Percentiles rank a stretch among this genome's conserved stretches.
phyloP scores from a whole-genome alignment of 2,113 vertebrate species.

The Excalfactoria chinensis region DNA sequence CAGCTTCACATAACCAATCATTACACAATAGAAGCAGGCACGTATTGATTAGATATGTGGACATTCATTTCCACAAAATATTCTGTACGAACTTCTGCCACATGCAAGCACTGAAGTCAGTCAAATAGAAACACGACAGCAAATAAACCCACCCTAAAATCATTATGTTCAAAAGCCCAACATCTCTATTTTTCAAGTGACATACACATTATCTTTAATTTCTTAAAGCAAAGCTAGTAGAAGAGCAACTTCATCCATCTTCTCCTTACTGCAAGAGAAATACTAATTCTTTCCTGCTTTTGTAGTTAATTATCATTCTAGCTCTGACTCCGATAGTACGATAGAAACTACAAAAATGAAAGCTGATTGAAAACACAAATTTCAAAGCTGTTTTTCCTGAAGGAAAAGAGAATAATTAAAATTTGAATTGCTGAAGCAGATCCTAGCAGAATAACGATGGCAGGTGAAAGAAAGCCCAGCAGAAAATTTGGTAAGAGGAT shows the following conservation, averaged over 20 bases:
- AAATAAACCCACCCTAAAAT: background rate
- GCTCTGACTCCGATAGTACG: background rate
- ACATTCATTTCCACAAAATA: background rate
- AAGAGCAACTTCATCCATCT: background rate
- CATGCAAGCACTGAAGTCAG: background rate
- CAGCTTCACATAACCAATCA: background rate
- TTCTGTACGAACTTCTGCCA: background rate
- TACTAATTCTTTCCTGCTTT: background rate
- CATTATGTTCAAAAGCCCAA: background rate
- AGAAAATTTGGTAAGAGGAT: background rate
- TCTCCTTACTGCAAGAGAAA: background rate
- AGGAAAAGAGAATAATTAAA: background rate
- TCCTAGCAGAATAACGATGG: background rate
- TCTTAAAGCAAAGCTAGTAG: background rate
- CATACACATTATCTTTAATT: background rate
- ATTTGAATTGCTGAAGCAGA: background rate
- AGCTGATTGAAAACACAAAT: background rate
- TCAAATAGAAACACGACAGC: background rate
- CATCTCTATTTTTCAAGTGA: background rate
- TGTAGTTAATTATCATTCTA: background rate
- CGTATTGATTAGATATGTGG: background rate
- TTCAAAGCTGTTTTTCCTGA: background rate
- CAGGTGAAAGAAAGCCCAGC: background rate
- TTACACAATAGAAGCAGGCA: background rate
- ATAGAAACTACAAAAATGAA: background rate